Base-by-base conservation (phyloP, 1,140 invertebrate genomes). In the Chironomus striatipennis region DNA sequence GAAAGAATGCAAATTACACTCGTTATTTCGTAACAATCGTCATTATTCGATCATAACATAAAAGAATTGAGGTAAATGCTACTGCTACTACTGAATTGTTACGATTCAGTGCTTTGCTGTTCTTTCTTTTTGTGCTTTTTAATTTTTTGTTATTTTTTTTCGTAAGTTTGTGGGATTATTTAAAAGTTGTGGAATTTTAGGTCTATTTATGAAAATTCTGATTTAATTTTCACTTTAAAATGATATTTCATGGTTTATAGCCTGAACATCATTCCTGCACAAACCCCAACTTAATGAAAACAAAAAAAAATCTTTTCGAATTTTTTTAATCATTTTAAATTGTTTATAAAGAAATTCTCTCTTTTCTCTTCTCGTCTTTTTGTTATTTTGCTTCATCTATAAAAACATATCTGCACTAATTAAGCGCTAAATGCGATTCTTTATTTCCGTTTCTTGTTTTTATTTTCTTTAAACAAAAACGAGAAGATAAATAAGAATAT, bases 381-480 rank as follows among this genome's bases (percentile, higher is more conserved):
- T 15, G 12, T 57, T 57, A 5, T 34, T 34, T 34, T 34, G 24
- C 5, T 34, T 34, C 24, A 34, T 34, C 24, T 34, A 34, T 34
- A 57, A 10, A 57, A 57, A 57, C 47, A 15, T 57, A 57, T 15
- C 47, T 57, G 47, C 12, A 57, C 47, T 57, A 57, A 57, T 57
- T 57, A 57, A 57, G n/a, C 47, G 47, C 47, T 57, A 57, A 57
- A 57, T 57, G n/a, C 47, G 47, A n/a, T 57, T 57, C 47, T 57
- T 57, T 57, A 10, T 47, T 47, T 57, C 4, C n/a, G 47, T n/a
- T 57, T 57, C 47, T n/a, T 34, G 5, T 34, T 34, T 34, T 34
- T 34, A 34, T 34, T 34, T 34, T 34, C 24, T 34, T 34, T 34
- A 5, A 34, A 34, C 24, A 1, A 34, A 34, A 34, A 34, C 24